Conservation (phyloP, 2,113 vertebrate genomes). For the Clarias gariepinus region DNA sequence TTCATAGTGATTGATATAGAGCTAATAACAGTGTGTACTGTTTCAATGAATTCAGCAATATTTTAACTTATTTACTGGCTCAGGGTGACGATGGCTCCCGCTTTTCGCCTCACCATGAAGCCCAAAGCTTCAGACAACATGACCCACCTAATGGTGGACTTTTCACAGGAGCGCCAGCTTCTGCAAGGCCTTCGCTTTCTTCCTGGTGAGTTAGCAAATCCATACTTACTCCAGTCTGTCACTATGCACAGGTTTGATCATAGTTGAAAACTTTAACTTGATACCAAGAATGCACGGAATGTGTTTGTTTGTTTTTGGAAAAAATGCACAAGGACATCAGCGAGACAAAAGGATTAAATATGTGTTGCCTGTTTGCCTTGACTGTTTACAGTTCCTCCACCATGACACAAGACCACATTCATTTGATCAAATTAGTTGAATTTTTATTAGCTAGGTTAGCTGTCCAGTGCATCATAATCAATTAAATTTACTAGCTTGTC, state of each 20-base stretch:
- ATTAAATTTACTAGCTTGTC: too few relatives aligned
- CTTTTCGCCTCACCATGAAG: slow-evolving; percentile 87
- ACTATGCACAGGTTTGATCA: background rate
- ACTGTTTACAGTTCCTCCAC: background rate
- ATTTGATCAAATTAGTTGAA: background rate
- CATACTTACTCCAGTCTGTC: background rate
- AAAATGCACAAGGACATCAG: background rate
- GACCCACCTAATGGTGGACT: slow-evolving; percentile 90
- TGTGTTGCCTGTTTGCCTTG: background rate
- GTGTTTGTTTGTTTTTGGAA: background rate
- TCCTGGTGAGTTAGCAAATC: slow-evolving; percentile 74
- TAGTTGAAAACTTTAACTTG: background rate
- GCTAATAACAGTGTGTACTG: background rate
- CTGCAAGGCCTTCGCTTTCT: slow-evolving; percentile 86
- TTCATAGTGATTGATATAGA: background rate
- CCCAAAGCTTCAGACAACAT: slow-evolving; percentile 84
- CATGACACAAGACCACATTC: background rate
- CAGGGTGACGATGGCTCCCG: slow-evolving; percentile 92
- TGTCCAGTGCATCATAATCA: background rate
- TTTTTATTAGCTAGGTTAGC: background rate
- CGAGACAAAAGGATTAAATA: background rate
- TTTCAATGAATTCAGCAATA: background rate
- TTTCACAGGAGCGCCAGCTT: slow-evolving; percentile 79
- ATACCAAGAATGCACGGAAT: background rate
- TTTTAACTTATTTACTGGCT: background rate